Conservation (phyloP, 1,140 invertebrate genomes). For the Paraescarpia echinospica region DNA sequence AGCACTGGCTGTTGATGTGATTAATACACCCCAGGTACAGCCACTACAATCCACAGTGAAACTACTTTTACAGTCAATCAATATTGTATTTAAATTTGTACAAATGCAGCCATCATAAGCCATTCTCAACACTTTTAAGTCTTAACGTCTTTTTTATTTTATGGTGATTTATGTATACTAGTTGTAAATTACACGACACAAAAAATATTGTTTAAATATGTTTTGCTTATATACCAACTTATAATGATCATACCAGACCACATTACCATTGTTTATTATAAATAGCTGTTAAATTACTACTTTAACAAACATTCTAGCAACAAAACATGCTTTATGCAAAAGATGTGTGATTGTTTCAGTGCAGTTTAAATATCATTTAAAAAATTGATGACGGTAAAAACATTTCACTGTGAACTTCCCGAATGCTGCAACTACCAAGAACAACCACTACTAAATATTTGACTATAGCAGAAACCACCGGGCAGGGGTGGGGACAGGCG, state of each 20-base stretch:
- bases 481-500: background rate
- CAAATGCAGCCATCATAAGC: background rate
- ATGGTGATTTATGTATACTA: no score
- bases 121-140: no score
- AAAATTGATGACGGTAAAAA: background rate
- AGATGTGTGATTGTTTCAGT: background rate
- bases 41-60: background rate
- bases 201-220: no score
- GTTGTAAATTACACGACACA: no score
- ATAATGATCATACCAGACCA: no score
- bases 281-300: no score
- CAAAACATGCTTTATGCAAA: background rate
- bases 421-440: background rate
- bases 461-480: background rate
- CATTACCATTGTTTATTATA: no score
- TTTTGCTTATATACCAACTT: no score
- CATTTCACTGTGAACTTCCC: background rate
- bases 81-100: background rate
- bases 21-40: background rate
- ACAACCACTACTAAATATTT: background rate
- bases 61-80: background rate
- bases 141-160: no score
- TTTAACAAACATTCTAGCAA: no score
- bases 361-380: background rate
- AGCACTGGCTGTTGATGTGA: background rate